phyloP scores from a whole-genome alignment of 2,888 invertebrate species.

The Synergus umbraculus region DNA sequence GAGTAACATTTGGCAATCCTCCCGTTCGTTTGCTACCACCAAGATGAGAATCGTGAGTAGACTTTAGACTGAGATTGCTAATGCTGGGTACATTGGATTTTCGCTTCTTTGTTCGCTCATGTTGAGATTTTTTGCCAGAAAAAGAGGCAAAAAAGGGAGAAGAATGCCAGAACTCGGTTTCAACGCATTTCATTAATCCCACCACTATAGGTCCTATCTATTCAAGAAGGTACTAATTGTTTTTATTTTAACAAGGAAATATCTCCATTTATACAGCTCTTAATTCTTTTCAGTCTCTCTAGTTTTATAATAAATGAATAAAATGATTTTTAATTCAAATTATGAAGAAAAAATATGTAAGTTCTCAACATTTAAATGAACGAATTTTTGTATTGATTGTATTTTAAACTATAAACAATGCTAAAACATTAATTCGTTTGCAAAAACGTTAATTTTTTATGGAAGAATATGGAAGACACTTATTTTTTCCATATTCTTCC shows the following conservation, averaged over 20 bases:
- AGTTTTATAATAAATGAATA: neutral
- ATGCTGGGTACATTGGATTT: conserved; percentile 46
- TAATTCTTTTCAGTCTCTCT: neutral
- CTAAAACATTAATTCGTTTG: too few relatives aligned
- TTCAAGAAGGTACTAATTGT: neutral
- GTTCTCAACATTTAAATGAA: too few relatives aligned
- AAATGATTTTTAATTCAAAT: neutral
- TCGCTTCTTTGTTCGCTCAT: conserved; percentile 16
- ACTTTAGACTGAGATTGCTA: conserved; percentile 56
- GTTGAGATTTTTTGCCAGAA: neutral
- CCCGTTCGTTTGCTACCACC: conserved; percentile 55
- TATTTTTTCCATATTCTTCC: too few relatives aligned
- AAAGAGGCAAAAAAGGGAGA: neutral
- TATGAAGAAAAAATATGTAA: neutral
- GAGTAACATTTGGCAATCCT: conserved; percentile 57
- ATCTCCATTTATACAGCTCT: neutral
- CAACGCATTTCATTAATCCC: conserved; percentile 45
- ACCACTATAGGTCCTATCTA: neutral
- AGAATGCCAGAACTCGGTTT: neutral
- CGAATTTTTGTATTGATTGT: too few relatives aligned
- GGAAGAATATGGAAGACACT: too few relatives aligned
- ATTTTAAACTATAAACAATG: too few relatives aligned
- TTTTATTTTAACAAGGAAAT: neutral
- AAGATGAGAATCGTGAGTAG: conserved; percentile 61
- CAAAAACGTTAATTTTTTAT: too few relatives aligned